Base-by-base conservation (phyloP, 2,797 vertebrate species). In the Anabacerthia variegaticeps region DNA sequence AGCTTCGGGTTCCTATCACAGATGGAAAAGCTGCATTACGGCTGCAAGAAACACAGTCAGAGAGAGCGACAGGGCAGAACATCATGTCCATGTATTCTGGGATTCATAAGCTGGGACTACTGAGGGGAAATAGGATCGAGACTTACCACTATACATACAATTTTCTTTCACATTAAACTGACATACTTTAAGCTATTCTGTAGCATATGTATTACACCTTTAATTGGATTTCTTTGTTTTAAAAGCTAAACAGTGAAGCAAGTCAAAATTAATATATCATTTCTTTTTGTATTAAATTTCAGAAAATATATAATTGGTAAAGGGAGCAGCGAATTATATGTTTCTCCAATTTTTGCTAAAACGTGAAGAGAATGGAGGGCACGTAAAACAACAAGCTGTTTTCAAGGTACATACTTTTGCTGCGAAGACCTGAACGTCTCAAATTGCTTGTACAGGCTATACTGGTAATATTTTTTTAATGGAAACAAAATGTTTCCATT, bases 301-400 rank as follows among this genome's bases (percentile, higher is more conserved):
- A 74, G 36, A 92, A 72, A 73, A 54, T 23, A 2, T 34, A 24
- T 66, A 14, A 66, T 28, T 55, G 37, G 59, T 54, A 81, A 80
- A 39, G 12, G 11, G 22, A 92, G 18, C 18, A 51, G 44, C 8
- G 21, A 71, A 41, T 63, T 46, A 82, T 10, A 87, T 32, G 19
- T 39, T 81, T 95, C 66, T 85, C 41, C 44, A 90, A 20, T n/a
- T 95, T 94, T 89, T 91, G 54, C 4, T 52, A 44, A 89, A 75
- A 78, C 49, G 12, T 24, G 5, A 77, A 62, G 34, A 91, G 37
- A 89, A 69, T 78, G 61, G 58, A 92, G 36, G 27, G 48, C 32
- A n/a, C 15, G 26, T 78, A 66, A 97, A 96, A 85, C 65, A 89
- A 92, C 55, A 85, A 94, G 44, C 58, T 92, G 72, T 81, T 88